Base-by-base conservation (phyloP, 2,113 vertebrate species). In the Oryzias curvinotus region DNA sequence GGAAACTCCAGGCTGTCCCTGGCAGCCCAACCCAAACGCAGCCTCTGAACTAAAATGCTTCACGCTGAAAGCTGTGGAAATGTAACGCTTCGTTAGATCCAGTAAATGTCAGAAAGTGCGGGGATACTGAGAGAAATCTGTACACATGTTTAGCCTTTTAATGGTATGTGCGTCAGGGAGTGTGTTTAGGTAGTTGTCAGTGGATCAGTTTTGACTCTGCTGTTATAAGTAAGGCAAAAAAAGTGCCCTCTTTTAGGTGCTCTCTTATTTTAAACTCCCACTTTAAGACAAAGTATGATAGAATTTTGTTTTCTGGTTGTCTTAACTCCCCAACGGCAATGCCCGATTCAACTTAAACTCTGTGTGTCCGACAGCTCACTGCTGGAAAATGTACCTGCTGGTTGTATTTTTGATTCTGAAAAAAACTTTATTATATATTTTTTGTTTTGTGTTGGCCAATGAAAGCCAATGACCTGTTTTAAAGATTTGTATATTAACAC, bases 121-220 rank as follows among this genome's bases (percentile, higher is more conserved):
- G 60, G 63, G 42, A 25, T 53, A 43, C 19, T 28, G 50, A 54
- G 45, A 41, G 62, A 17, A 79, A 77, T 85, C 52, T 86, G 78
- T 81, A 86, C 77, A 86, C 87, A 85, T 90, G 87, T 91, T 87
- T 73, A 80, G 77, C 80, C 87, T 87, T 90, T 87, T 84, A 85
- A 80, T 85, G 78, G 42, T 83, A 58, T 82, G 77, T 77, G 75
- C 68, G 47, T 82, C 76, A 83, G 70, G 72, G 82, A 73, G 75
- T 73, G 68, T 51, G 18, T 73, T 77, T 73, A 56, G 65, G 41
- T 62, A 43, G 67, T 16, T 12, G 47, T 63, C 53, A 42, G 48
- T 42, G 68, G 23, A 44, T 75, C n/a, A 56, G 25, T 57, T 62
- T 66, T 56, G 57, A 67, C 65, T 59, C 57, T 74, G 61, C 50